Conservation (phyloP, 2,797 vertebrate species). For the Acanthiza pusilla region DNA sequence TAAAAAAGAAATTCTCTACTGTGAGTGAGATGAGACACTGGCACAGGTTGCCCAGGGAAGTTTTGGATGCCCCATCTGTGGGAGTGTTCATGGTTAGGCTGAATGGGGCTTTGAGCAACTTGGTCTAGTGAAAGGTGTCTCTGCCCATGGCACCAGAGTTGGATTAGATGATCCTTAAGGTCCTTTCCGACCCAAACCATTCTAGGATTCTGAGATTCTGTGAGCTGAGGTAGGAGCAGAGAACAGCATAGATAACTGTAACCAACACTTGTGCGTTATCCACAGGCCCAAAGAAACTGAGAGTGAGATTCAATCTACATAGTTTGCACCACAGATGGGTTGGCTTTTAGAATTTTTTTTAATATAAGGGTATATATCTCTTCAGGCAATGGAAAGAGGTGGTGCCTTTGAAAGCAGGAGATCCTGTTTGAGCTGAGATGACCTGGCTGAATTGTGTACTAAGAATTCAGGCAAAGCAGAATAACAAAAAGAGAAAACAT, state of each 20-base stretch:
- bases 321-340: background rate
- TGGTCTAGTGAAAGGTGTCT: background rate
- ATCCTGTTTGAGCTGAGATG: background rate
- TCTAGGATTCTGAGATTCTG: background rate
- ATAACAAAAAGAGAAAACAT: background rate
- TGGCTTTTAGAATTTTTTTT: background rate
- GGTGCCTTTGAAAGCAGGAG: background rate
- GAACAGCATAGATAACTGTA: background rate
- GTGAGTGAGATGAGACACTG: background rate
- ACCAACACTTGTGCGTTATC: background rate
- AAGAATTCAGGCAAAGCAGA: background rate
- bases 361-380: background rate
- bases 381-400: background rate
- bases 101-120: background rate
- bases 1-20: background rate
- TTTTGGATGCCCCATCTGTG: background rate
- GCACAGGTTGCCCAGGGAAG: background rate
- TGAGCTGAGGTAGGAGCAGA: background rate
- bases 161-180: background rate
- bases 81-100: background rate
- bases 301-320: background rate
- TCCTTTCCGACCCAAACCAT: background rate
- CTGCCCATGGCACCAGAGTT: background rate
- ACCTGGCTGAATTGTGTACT: background rate
- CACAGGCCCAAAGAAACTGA: background rate